Evolutionary conservation across 2,113 vertebrate genomes (phyloP), one percentile per base, ranked within the genome.

Genomic region (Phodopus roborovskii): DNA sequence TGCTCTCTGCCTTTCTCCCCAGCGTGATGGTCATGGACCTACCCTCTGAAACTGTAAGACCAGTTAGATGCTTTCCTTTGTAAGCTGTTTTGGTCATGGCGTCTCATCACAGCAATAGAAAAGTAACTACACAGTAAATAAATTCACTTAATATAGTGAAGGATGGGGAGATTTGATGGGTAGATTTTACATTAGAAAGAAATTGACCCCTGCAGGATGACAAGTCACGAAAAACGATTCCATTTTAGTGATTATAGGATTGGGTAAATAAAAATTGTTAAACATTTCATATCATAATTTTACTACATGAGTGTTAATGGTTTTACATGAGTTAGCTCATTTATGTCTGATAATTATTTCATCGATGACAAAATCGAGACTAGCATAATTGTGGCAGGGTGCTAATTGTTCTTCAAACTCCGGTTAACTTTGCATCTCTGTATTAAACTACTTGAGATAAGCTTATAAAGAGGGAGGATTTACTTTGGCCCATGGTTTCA

Each of bases 281-380:
- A 90, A 56, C 42, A 60, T 83, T 86, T 83, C 60, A 16, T 39
- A 70, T 60, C 53, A 50, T 3, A n/a, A 48, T 86, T 92, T 95
- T 86, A 48, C 53, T 66, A n/a, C 68, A 42, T n/a, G 64, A 79
- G 56, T 83, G 64, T 87, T 83, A 83, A 86, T 83, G 62, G 74
- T 82, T 77, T 90, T 77, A 42, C 36, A 89, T 48, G 73, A 85
- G 50, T 56, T 68, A 93, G 50, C 28, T 93, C 60, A 90, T 70
- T 93, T 92, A 56, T 91, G 81, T 73, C 39, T n/a, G n/a, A 79
- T 92, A 24, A 81, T 68, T 73, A 75, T 64, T 91, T 90, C 30
- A 66, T 36, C 82, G 85, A 58, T 83, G 36, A 66, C 58, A 89
- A 90, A 3, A 60, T 15, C 16, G 10, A 85, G 20, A 60, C 66